Conservation (phyloP, 2,113 vertebrate genomes). For the Circaetus gallicus region DNA sequence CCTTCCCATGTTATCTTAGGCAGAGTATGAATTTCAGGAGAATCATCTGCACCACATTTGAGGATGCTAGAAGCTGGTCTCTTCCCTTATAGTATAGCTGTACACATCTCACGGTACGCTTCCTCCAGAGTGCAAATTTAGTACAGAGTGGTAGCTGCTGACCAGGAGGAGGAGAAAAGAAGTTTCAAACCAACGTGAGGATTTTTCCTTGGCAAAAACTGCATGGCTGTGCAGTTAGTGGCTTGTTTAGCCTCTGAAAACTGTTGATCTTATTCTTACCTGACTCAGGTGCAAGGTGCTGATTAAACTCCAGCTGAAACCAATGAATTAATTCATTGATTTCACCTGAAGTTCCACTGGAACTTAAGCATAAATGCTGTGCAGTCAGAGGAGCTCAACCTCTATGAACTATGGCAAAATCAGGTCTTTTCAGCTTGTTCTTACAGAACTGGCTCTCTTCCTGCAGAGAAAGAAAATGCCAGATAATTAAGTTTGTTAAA, state of each 20-base stretch:
- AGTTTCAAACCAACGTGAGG: background rate
- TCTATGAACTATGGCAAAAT: background rate
- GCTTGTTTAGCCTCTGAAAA: background rate
- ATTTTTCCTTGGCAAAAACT: background rate
- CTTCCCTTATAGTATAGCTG: background rate
- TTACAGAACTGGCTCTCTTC: background rate
- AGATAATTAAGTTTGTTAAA: background rate
- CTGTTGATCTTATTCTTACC: constrained; percentile 11
- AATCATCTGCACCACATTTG: rapidly evolving
- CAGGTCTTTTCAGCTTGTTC: background rate
- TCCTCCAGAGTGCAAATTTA: background rate
- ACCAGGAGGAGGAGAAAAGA: background rate
- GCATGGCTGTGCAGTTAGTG: background rate
- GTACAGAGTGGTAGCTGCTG: background rate
- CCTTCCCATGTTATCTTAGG: background rate
- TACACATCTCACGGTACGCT: rapidly evolving
- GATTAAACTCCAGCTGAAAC: constrained; percentile 8
- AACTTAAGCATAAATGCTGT: background rate
- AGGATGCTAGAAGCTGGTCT: background rate
- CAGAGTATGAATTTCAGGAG: background rate
- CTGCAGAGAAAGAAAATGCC: background rate
- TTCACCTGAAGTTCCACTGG: background rate
- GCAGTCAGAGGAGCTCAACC: background rate
- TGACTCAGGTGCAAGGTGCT: constrained; percentile 56
- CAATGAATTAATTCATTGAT: background rate